Evolutionary conservation across 1,140 invertebrate genomes (phyloP).

Genomic region (Ganaspis sp.): DNA sequence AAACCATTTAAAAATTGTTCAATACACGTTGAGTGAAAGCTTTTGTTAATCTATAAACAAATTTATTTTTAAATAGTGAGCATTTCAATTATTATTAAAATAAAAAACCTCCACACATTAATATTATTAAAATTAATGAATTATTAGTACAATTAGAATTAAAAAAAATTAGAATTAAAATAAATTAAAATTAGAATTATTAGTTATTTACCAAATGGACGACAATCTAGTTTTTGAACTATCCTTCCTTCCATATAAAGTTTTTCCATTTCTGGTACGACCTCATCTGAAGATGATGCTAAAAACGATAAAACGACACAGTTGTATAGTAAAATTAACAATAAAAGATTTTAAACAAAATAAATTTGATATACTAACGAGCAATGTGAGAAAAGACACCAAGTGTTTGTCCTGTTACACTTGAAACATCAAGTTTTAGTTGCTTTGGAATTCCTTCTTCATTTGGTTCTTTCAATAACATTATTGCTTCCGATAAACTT

Average conservation of each 20-base stretch:
- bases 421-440: conserved; percentile 92
- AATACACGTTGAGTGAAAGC: no score
- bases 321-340: not conserved
- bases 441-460: conserved; percentile 90
- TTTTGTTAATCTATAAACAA: no score
- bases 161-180: not conserved
- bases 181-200: conserved; percentile 21
- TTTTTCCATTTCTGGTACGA: conserved; percentile 88
- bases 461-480: conserved; percentile 82
- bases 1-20: conserved; percentile 51
- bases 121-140: no score
- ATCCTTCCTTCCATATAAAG: conserved; percentile 94
- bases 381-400: conserved; percentile 91
- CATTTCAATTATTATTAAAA: no score
- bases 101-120: no score
- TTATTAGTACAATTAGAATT: not conserved
- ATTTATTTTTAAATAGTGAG: no score
- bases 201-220: conserved; percentile 82
- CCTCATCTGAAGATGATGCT: conserved; percentile 79
- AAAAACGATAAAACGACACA: conserved; percentile 40
- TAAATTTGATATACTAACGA: conserved; percentile 76
- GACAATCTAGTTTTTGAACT: conserved; percentile 94
- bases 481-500: conserved; percentile 81
- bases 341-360: conserved; percentile 34
- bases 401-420: conserved; percentile 90